A percentile compares a stretch with the other conserved stretches of the same genome.
Evolutionary conservation across 2,797 vertebrate species (phyloP).

Genomic region (Sorex maritimensis): DNA sequence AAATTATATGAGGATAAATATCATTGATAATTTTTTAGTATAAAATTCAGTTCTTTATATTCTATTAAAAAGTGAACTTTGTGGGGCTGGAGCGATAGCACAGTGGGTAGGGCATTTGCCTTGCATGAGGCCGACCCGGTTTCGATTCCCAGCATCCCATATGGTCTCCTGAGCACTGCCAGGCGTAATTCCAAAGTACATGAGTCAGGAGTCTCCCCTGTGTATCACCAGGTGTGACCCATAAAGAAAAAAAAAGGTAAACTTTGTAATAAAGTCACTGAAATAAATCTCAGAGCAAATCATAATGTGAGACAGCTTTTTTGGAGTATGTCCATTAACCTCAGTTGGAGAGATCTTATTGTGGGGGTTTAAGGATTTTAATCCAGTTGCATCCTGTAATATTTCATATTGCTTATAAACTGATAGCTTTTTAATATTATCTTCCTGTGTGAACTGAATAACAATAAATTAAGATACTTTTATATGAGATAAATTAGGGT

Average conservation of each 20-base stretch:
- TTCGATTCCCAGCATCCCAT: no score
- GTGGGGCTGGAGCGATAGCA: no score
- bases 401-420: neutral
- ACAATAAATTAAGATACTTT: neutral
- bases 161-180: no score
- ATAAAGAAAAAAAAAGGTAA: neutral
- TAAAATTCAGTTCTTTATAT: neutral
- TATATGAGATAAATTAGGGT: neutral
- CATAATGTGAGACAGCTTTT: neutral
- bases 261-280: slow-evolving; percentile 3
- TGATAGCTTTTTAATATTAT: neutral
- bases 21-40: neutral
- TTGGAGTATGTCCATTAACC: neutral
- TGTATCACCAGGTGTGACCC: no score
- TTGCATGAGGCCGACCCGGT: no score
- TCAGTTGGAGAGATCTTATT: neutral
- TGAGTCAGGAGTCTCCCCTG: no score
- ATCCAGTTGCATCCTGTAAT: neutral
- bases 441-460: neutral
- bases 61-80: neutral
- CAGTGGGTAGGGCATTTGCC: no score
- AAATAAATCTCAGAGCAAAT: slow-evolving; percentile 15
- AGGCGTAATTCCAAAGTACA: no score
- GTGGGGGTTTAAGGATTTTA: neutral
- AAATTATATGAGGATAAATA: no score